Evolutionary conservation across 2,797 vertebrate genomes (phyloP).

Genomic region (Ceryle rudis): DNA sequence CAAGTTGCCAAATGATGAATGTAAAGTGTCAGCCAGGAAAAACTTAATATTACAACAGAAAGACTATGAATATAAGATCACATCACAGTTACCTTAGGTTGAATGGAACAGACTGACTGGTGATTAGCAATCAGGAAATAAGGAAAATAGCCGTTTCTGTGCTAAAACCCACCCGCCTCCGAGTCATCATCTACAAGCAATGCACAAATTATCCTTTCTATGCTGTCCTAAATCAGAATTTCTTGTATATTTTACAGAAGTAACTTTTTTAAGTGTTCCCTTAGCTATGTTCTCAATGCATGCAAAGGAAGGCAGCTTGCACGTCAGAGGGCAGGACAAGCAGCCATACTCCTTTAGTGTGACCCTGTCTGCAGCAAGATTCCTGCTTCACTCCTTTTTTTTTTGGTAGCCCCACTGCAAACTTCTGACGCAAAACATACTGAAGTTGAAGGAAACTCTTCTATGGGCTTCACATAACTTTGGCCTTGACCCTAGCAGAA

Average conservation of each 20-base stretch:
- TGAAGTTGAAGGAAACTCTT: not conserved
- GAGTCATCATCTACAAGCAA: not conserved
- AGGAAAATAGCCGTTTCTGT: conserved; percentile 29
- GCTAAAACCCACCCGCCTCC: conserved; percentile 1
- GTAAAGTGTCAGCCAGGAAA: conserved; percentile 50
- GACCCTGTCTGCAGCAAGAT: not conserved
- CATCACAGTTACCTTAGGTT: conserved; percentile 18
- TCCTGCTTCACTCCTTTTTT: not conserved
- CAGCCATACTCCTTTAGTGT: not conserved
- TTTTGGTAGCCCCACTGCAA: not conserved
- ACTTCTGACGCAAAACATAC: not conserved
- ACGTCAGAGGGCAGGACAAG: not conserved
- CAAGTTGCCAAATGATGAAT: conserved; percentile 21
- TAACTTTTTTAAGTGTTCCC: not conserved
- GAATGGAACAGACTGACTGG: conserved; percentile 47
- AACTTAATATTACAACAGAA: conserved; percentile 40
- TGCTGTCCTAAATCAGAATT: not conserved
- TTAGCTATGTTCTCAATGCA: not conserved
- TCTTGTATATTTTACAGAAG: not conserved
- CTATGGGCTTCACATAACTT: not conserved
- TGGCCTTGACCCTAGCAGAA: not conserved
- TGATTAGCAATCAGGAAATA: conserved; percentile 46
- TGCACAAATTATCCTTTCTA: not conserved
- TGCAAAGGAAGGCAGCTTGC: not conserved
- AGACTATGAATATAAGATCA: conserved; percentile 33